Evolutionary conservation across 35 echinoderm and acorn worm species (phyloP), one percentile per base, ranked within the genome.

Genomic region (Heliocidaris tuberculata): DNA sequence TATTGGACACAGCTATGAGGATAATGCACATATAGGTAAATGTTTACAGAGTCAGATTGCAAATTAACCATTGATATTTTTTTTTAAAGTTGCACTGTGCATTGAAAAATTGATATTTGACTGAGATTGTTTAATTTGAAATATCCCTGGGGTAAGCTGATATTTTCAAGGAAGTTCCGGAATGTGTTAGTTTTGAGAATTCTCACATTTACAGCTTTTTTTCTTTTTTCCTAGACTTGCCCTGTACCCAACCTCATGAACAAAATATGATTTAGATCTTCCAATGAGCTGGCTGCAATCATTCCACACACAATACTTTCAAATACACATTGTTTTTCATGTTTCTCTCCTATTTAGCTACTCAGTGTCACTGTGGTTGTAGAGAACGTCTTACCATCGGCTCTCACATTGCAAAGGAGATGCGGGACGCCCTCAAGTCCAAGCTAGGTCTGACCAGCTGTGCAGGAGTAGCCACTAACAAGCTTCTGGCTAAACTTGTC

Each of bases 401-500:
- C 50, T 96, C 98, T 6, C 95, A 97, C 8, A 99, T 99, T 94
- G 98, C 98, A 4, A 60, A 93, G 42, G 96, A 97, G 88, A 97
- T 99, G 96, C 48, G 98, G 50, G 48, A 96, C 32, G 88, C 94
- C 6, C 48, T 99, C 7, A 50, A 89, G 85, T 50, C 32, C 32
- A 85, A 94, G 60, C 86, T 99, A 7, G 98, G 95, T 71, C 47
- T 99, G 60, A 99, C 98, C 56, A 95, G 98, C 50, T 99, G 98
- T 97, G 98, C 96, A 24, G 98, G 98, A 6, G 90, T 99, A 32
- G 95, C 98, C 13, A 95, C 96, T 48, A 99, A 99, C 85, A 99
- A 99, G 95, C 85, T 99, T 7, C 54, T 99, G 85, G 96, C 98
- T n/a, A 99, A 99, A 50, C 93, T 99, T 78, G 98, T 97, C 30